Evolutionary conservation across 2,888 invertebrate species (phyloP).

Genomic region (Erynnis tages): DNA sequence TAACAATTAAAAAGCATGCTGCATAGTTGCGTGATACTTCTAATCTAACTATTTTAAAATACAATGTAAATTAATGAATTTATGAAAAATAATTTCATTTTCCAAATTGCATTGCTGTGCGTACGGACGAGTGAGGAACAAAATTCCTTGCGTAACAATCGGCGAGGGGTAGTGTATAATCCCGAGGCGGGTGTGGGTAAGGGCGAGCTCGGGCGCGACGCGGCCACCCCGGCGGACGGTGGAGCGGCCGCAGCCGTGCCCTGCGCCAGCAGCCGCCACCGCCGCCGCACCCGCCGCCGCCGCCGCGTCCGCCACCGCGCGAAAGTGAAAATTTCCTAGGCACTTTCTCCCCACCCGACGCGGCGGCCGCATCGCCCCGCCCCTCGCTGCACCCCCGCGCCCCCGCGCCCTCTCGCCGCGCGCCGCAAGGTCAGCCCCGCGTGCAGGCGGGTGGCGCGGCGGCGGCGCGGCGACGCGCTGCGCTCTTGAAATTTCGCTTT

Average conservation of each 20-base stretch:
- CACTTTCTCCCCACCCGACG: slow-evolving; percentile 77
- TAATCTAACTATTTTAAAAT: too few relatives aligned
- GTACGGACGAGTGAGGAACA: slow-evolving; percentile 10
- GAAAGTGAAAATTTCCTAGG: slow-evolving; percentile 77
- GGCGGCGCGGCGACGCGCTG: slow-evolving; percentile 70
- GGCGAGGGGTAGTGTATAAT: slow-evolving; percentile 21
- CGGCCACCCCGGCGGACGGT: slow-evolving; percentile 2
- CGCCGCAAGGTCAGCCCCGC: slow-evolving; percentile 43
- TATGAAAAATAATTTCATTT: slow-evolving; percentile 1
- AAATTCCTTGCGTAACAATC: slow-evolving; percentile 23
- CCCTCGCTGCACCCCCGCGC: slow-evolving; percentile 59
- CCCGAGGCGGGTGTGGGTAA: slow-evolving; percentile 11
- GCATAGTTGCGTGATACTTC: too few relatives aligned
- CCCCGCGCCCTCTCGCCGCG: slow-evolving; percentile 40
- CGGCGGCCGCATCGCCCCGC: slow-evolving; percentile 55
- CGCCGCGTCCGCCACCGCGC: slow-evolving; percentile 61
- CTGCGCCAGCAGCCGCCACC: slow-evolving; percentile 35
- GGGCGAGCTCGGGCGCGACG: slow-evolving; percentile 2
- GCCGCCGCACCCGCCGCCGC: slow-evolving; percentile 45
- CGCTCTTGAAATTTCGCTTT: slow-evolving; percentile 87
- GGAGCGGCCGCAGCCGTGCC: slow-evolving; percentile 17
- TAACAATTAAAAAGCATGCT: too few relatives aligned
- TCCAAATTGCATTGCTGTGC: neutral
- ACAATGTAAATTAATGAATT: too few relatives aligned
- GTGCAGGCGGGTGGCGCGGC: slow-evolving; percentile 58